A percentile compares a stretch with the other conserved stretches of the same genome.
phyloP scores from a whole-genome alignment of 2,797 vertebrate genomes.

The Hypotaenidia philippensis region DNA sequence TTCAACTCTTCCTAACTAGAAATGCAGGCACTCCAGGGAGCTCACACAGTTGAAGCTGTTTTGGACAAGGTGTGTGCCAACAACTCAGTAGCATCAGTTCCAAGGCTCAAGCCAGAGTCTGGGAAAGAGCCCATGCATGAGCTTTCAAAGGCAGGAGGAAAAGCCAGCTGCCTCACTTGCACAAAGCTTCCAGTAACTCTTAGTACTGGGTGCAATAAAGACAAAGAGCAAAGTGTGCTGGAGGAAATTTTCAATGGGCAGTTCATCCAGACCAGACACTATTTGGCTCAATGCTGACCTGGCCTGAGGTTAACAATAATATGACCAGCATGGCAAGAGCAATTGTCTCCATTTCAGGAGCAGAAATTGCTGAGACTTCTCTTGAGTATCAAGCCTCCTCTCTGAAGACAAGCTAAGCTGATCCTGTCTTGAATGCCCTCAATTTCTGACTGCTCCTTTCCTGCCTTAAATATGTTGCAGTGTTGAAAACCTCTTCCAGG shows the following conservation, averaged over 20 bases:
- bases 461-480: not conserved
- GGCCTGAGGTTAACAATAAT: not conserved
- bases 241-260: not conserved
- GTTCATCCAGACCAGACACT: not conserved
- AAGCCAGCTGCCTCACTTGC: not conserved
- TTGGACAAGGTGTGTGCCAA: not conserved
- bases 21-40: rapidly evolving
- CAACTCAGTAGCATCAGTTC: not conserved
- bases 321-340: not conserved
- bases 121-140: not conserved
- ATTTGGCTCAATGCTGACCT: not conserved
- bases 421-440: not conserved
- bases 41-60: not conserved
- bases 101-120: rapidly evolving
- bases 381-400: not conserved
- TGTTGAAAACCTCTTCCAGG: not conserved
- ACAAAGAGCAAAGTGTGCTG: not conserved
- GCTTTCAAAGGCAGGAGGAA: not conserved
- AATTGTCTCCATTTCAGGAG: not conserved
- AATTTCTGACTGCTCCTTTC: not conserved
- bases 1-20: not conserved
- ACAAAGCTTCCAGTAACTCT: not conserved
- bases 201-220: not conserved
- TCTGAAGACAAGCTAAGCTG: not conserved
- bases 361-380: not conserved